Evolutionary conservation across 30 jellyfish, hydroid and myxozoan genomes (phyloP), one percentile per base, ranked within the genome.

Genomic region (Rhopilema esculentum): DNA sequence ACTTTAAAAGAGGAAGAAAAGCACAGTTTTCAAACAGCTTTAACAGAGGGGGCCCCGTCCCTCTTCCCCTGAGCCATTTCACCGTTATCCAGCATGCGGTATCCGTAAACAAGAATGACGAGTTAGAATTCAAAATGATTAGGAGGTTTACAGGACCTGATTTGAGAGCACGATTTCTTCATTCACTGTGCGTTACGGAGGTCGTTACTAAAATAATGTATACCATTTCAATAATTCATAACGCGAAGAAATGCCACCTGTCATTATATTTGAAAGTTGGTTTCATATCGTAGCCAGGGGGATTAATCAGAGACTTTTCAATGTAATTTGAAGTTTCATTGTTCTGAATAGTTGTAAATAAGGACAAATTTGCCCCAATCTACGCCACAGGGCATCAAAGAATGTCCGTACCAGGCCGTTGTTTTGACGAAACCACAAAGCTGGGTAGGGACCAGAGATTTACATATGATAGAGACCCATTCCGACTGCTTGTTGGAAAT

Each of bases 221-320:
- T 26, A 28, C 80, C 63, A 27, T 49, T 71, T 83, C 32, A 83
- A 83, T 83, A 16, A 83, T 83, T 83, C 69, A 83, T 71, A 30
- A 25, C 52, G 26, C 49, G 27, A 52, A 62, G 33, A 67, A 66
- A 51, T 12, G 27, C 52, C 81, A 83, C 92, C 92, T 83, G 93
- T 70, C 87, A 1, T 30, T 28, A 23, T 49, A 20, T 66, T 82
- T 82, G 84, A 66, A 82, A 57, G 49, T 31, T 53, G 83, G 78
- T 64, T 57, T 75, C 87, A 24, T 71, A 23, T 4, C 68, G 19
- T 24, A 49, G 0, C 52, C 87, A 72, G 86, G 86, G 93, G 87
- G 80, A 27, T 16, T 30, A 27, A 77, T 67, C 78, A 15, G 78
- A 29, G 78, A 24, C 31, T 21, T 67, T 67, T 67, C 57, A 40